Conservation (phyloP, 92 coral and sea anemone species). For the Hydrozoanthus gracilis region DNA sequence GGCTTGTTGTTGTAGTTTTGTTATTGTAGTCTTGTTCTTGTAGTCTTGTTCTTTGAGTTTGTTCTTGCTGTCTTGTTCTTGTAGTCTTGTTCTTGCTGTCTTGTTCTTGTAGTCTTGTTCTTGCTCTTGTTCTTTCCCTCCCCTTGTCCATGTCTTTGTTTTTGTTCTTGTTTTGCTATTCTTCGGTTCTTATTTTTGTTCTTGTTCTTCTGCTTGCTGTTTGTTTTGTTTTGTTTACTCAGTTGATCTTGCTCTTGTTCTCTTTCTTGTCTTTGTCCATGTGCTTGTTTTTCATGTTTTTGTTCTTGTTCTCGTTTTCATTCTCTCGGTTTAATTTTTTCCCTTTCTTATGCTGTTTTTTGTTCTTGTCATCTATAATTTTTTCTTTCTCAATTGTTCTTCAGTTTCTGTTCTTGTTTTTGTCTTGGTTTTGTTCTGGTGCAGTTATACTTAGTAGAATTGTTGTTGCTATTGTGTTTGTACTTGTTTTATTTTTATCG, state of each 20-base stretch:
- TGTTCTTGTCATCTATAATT: too few species aligned
- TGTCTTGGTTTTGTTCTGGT: too few species aligned
- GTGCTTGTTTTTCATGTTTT: neutral
- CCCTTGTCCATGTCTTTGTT: neutral
- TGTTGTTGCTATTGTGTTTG: too few species aligned
- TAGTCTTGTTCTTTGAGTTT: neutral
- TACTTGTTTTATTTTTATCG: too few species aligned
- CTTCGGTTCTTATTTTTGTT: neutral
- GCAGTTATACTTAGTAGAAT: too few species aligned
- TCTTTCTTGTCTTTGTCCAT: neutral
- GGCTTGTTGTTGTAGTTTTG: neutral
- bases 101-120: neutral
- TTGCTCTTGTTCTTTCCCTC: neutral
- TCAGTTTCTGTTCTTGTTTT: too few species aligned
- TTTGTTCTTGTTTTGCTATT: neutral
- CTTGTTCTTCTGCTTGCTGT: neutral
- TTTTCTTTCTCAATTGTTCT: too few species aligned
- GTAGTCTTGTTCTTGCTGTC: neutral
- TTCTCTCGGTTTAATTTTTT: too few species aligned
- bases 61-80: neutral
- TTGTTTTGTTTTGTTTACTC: neutral
- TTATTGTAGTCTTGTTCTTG: too few species aligned
- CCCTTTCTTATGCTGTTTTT: too few species aligned
- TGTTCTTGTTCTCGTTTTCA: neutral
- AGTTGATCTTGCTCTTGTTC: neutral